Base-by-base conservation (phyloP, 2,113 vertebrate genomes). In the Erythrocercus mccallii region DNA sequence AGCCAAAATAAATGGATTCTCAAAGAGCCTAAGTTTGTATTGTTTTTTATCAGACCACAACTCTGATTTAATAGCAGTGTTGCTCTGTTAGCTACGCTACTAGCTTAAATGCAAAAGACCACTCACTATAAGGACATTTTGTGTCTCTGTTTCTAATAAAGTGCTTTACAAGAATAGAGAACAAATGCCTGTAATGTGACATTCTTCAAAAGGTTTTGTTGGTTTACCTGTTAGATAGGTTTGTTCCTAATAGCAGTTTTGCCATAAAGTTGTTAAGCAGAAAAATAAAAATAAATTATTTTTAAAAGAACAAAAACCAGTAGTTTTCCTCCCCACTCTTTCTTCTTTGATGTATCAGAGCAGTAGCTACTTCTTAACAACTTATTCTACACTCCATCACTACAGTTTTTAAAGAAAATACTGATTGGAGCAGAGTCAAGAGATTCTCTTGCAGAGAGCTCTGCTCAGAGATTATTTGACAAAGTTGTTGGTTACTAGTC, bases 111-210 rank as follows among this genome's bases (percentile, higher is more conserved):
- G 86, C 79, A 70, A 56, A 65, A 96, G 60, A 68, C 50, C 35
- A 27, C 68, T 53, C 37, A 45, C 72, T 61, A 23, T 2, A 11
- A 18, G 27, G 38, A 57, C 12, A 80, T 65, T 96, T 96, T 91
- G 28, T 91, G 58, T 62, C 64, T 83, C 72, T 74, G 17, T 56
- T 74, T 72, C 81, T 81, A 96, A 86, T 35, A 56, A 81, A 61
- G 37, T 88, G 21, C 50, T 84, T 88, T 92, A 88, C 38, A 70
- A 90, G 68, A 95, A 96, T 47, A 95, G 81, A 95, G 94, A 94
- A 68, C 3, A 83, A 90, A 71, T 94, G 73, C 70, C 94, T 92
- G 86, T n/a, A 88, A 86, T 56, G 60, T 44, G 74, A 94, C 70
- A 56, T 88, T 86, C 86, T 91, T 95, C 80, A 80, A 70, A 95